These are phyloP conservation scores for Carabus problematicus DNA, from an alignment of 2,888 invertebrate species.

Conservation along the genomic window DNA sequence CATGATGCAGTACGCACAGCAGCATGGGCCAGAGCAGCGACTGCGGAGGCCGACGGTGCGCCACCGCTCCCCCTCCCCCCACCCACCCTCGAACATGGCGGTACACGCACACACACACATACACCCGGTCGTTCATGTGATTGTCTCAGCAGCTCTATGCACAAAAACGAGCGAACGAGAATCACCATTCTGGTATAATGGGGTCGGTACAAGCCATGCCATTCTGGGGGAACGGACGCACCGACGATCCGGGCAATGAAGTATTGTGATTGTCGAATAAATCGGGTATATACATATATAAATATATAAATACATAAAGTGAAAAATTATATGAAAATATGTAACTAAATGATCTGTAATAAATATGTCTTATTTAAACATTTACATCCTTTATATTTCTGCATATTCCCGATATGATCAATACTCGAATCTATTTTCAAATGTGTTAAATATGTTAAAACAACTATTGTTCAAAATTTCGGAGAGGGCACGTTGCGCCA, in stretches of 20 bases:
- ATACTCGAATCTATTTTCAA: too few relatives aligned
- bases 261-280: slow-evolving; percentile 50
- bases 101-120: too few relatives aligned
- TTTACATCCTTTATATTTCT: slow-evolving; percentile 17
- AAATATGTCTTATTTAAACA: slow-evolving; percentile 57
- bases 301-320: slow-evolving; percentile 55
- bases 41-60: slow-evolving; percentile 51
- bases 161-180: too few relatives aligned
- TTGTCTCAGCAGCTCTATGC: too few relatives aligned
- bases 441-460: too few relatives aligned
- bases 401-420: too few relatives aligned
- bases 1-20: slow-evolving; percentile 42
- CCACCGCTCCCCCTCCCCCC: neutral
- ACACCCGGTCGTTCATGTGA: too few relatives aligned
- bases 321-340: slow-evolving; percentile 57
- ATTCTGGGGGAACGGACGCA: slow-evolving; percentile 5
- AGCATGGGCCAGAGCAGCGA: slow-evolving; percentile 43
- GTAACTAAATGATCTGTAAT: slow-evolving; percentile 58
- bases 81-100: neutral
- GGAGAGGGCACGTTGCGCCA: neutral
- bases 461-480: neutral
- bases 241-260: slow-evolving; percentile 40
- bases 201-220: neutral
- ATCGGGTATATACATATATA: slow-evolving; percentile 59
- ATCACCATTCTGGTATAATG: neutral